Conservation (phyloP, 1,140 invertebrate species). For the Diprion similis region DNA sequence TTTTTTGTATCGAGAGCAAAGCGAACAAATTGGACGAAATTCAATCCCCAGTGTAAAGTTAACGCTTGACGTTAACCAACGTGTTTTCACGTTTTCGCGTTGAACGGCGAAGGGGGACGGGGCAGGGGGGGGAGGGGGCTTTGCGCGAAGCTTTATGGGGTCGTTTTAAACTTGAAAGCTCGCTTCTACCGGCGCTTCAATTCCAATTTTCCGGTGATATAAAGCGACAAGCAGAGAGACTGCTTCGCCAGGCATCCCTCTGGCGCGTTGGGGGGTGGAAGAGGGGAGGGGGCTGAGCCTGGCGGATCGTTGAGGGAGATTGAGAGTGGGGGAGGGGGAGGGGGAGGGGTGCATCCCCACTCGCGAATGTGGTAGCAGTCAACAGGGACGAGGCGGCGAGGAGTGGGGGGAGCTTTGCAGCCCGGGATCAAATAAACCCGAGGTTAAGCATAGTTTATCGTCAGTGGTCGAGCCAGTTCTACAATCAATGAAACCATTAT, state of each 20-base stretch:
- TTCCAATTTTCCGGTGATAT: conserved; percentile 52
- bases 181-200: conserved; percentile 34
- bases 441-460: conserved; percentile 7
- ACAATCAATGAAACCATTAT: background rate
- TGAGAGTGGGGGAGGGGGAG: conserved; percentile 7
- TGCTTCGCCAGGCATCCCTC: conserved; percentile 28
- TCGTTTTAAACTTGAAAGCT: conserved; percentile 39
- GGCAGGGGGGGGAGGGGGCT: background rate
- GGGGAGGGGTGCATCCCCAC: conserved; percentile 13
- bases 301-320: background rate
- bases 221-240: conserved; percentile 42
- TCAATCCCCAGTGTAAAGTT: background rate
- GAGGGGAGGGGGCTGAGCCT: background rate
- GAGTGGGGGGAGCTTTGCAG: background rate
- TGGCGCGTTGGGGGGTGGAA: conserved; percentile 21
- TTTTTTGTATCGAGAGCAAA: background rate
- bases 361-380: conserved; percentile 14
- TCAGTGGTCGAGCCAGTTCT: conserved; percentile 1
- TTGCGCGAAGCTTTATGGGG: conserved; percentile 34
- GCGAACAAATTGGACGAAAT: background rate
- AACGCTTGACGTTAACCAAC: background rate
- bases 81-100: conserved; percentile 5
- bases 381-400: background rate
- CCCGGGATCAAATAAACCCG: conserved; percentile 6
- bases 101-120: background rate